phyloP scores from a whole-genome alignment of 2,888 invertebrate species.

The Nemotelus pantherinus region DNA sequence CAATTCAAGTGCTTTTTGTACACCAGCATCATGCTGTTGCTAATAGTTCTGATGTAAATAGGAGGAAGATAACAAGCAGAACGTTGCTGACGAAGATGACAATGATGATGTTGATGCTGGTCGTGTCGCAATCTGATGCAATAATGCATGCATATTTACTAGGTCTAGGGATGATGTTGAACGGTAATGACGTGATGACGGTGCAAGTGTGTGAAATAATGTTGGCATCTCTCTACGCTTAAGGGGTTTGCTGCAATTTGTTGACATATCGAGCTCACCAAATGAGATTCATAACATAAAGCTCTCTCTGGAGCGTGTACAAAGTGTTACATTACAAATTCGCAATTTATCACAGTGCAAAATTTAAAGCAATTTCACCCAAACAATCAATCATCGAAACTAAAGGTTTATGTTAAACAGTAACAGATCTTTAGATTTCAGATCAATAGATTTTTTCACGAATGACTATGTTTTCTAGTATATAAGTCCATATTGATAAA shows the following conservation, averaged over 20 bases:
- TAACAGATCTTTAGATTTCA: too few species aligned
- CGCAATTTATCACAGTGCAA: too few species aligned
- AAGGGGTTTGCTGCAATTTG: constrained; percentile 33
- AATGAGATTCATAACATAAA: constrained; percentile 19
- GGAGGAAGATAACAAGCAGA: not conserved
- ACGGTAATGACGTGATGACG: not conserved
- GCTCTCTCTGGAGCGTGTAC: too few species aligned
- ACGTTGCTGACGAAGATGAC: not conserved
- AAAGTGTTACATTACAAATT: too few species aligned
- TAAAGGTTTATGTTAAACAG: too few species aligned
- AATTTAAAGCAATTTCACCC: too few species aligned
- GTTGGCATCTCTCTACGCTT: constrained; percentile 1
- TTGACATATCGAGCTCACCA: constrained; percentile 28
- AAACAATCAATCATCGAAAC: too few species aligned
- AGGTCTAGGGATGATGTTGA: not conserved
- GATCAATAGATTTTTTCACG: too few species aligned
- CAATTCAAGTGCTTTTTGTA: too few species aligned
- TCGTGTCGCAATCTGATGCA: not conserved
- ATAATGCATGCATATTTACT: too few species aligned
- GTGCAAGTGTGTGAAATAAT: constrained; percentile 6
- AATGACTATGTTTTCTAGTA: too few species aligned
- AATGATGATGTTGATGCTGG: constrained; percentile 2
- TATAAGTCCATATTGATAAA: too few species aligned
- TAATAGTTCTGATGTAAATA: not conserved
- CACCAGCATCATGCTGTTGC: not conserved